Conservation (phyloP, 2,113 vertebrate species). For the Sylvicapra grimmia region DNA sequence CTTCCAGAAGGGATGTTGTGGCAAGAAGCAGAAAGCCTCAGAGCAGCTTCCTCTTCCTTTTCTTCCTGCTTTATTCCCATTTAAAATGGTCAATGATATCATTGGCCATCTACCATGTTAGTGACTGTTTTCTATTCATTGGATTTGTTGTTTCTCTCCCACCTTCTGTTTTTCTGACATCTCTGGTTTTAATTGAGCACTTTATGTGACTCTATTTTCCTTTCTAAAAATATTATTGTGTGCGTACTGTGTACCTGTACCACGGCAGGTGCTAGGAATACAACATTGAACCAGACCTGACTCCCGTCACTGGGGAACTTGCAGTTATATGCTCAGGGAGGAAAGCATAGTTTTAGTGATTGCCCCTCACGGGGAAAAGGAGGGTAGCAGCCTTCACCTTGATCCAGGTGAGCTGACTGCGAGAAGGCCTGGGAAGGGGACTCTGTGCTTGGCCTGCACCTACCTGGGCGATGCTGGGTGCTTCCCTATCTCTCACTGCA, state of each 20-base stretch:
- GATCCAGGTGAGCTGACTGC: neutral
- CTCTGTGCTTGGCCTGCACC: accelerated
- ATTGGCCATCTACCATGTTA: neutral
- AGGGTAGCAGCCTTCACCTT: neutral
- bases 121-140: neutral
- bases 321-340: neutral
- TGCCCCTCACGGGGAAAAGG: accelerated
- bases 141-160: neutral
- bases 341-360: neutral
- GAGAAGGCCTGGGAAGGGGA: neutral
- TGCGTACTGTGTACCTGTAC: neutral
- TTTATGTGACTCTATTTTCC: neutral
- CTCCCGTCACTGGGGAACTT: neutral
- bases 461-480: neutral
- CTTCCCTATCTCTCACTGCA: neutral
- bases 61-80: neutral
- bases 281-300: accelerated
- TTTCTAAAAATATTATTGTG: neutral
- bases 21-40: neutral
- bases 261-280: neutral
- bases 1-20: neutral
- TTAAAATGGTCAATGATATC: neutral
- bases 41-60: neutral
- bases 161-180: neutral
- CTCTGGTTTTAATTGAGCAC: neutral